These are phyloP conservation scores for Catharus bicknelli DNA, from an alignment of 2,113 vertebrate genomes.

Conservation along the genomic window DNA sequence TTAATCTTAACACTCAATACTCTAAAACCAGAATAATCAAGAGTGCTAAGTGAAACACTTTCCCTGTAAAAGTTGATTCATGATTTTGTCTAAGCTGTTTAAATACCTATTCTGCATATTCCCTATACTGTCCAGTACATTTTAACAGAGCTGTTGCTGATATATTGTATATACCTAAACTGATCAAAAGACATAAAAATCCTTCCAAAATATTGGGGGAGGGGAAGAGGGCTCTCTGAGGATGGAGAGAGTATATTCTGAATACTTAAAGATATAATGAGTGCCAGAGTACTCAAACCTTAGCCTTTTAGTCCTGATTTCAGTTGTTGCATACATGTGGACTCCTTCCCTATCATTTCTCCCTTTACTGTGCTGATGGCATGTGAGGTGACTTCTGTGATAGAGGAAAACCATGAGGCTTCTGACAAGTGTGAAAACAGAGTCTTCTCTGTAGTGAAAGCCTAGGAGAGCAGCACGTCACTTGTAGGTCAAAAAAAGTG, in stretches of 20 bases:
- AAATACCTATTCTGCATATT: not conserved
- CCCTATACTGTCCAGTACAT: not conserved
- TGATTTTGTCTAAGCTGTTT: not conserved
- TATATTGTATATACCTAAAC: not conserved
- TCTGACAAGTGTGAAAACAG: not conserved
- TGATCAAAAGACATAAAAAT: not conserved
- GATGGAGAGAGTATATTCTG: not conserved
- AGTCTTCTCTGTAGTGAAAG: not conserved
- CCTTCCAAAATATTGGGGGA: not conserved
- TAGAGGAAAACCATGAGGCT: not conserved
- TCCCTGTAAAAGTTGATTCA: not conserved
- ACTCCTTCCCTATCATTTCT: not conserved
- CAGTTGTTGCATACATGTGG: accelerated
- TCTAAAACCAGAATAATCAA: not conserved
- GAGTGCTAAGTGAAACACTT: not conserved
- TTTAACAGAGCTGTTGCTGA: not conserved
- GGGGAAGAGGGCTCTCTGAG: not conserved
- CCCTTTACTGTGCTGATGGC: not conserved
- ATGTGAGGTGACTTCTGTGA: not conserved
- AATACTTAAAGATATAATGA: not conserved
- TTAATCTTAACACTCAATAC: not conserved
- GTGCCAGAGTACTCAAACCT: not conserved
- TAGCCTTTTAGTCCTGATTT: not conserved
- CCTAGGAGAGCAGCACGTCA: not conserved
- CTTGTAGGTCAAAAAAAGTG: not conserved